A percentile compares a stretch with the other conserved stretches of the same genome.
phyloP scores from a whole-genome alignment of 2,113 vertebrate species.

The Chaetura pelagica region DNA sequence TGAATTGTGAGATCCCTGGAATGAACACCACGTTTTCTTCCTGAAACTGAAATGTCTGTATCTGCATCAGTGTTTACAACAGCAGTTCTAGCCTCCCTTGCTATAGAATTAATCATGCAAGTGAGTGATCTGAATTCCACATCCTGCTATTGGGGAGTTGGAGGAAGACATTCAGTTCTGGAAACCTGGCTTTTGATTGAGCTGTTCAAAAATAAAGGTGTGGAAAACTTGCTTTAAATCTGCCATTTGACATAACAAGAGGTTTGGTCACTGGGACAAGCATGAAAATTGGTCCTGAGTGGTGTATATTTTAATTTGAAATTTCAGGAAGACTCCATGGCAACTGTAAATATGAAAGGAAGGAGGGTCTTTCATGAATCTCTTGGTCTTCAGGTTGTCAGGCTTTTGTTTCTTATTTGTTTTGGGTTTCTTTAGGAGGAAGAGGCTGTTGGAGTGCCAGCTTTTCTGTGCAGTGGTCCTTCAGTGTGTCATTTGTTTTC shows the following conservation, averaged over 20 bases:
- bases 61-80: not conserved
- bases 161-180: not conserved
- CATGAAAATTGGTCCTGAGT: not conserved
- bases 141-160: not conserved
- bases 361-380: not conserved
- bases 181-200: not conserved
- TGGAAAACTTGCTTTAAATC: not conserved
- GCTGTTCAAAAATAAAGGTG: not conserved
- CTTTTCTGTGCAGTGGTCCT: not conserved
- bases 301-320: not conserved
- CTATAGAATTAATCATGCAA: accelerated
- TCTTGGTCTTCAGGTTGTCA: not conserved
- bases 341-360: not conserved
- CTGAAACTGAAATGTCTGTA: not conserved
- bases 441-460: not conserved
- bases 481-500: not conserved
- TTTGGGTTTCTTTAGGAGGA: not conserved
- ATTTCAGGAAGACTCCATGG: not conserved
- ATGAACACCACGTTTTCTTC: not conserved
- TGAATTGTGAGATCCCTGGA: accelerated
- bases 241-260: not conserved
- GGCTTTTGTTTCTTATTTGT: not conserved
- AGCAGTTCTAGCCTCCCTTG: not conserved
- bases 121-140: not conserved
- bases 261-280: not conserved